Conservation (phyloP, 2,888 invertebrate species). For the Marronus borbonicus region DNA sequence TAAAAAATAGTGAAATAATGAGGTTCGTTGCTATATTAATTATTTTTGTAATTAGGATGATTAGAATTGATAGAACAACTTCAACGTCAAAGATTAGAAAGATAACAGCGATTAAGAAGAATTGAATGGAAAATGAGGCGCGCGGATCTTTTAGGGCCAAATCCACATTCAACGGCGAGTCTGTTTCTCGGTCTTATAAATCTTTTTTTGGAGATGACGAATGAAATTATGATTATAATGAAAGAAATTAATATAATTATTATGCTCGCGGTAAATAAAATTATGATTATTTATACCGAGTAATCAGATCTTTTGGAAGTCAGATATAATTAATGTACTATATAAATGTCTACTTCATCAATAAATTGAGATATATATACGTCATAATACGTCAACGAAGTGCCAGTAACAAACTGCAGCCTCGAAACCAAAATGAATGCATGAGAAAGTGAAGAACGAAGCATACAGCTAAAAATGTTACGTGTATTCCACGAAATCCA, state of each 20-base stretch:
- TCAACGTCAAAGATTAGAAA: slow-evolving; percentile 83
- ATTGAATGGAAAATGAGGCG: slow-evolving; percentile 76
- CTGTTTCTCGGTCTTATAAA: slow-evolving; percentile 76
- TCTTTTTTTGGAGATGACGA: slow-evolving; percentile 74
- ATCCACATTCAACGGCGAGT: slow-evolving; percentile 78
- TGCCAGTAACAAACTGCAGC: slow-evolving; percentile 80
- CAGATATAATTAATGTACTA: slow-evolving; percentile 81
- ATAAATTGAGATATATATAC: slow-evolving; percentile 64
- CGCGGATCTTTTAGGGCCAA: slow-evolving; percentile 72
- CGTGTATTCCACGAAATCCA: slow-evolving; percentile 85
- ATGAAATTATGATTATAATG: slow-evolving; percentile 72
- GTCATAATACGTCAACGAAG: slow-evolving; percentile 78
- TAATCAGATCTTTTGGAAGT: slow-evolving; percentile 79
- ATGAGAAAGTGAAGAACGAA: slow-evolving; percentile 73
- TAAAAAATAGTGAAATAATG: slow-evolving; percentile 67
- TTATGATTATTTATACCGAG: slow-evolving; percentile 76
- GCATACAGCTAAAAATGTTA: slow-evolving; percentile 74
- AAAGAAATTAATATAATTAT: slow-evolving; percentile 70
- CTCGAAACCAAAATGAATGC: slow-evolving; percentile 77
- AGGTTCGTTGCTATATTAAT: slow-evolving; percentile 63
- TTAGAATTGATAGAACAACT: slow-evolving; percentile 77
- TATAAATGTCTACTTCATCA: slow-evolving; percentile 81
- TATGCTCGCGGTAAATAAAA: slow-evolving; percentile 63
- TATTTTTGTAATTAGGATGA: slow-evolving; percentile 70
- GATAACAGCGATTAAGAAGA: slow-evolving; percentile 79